Evolutionary conservation across 2,797 vertebrate species (phyloP).

Genomic region (Allobates femoralis): DNA sequence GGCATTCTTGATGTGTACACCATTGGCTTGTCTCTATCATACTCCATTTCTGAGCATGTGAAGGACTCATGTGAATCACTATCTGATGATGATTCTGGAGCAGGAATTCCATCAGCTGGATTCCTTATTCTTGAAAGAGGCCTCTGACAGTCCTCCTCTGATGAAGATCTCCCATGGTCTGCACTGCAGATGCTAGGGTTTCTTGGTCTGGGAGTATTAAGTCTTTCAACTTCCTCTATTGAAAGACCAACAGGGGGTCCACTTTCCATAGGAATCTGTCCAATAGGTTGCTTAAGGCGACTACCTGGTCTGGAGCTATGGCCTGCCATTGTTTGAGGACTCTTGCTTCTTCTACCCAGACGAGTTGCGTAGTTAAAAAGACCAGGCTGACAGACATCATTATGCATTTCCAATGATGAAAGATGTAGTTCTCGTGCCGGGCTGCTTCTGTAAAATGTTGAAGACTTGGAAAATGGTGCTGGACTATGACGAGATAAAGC

Average conservation of each 20-base stretch:
- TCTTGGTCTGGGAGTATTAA: slow-evolving; percentile 94
- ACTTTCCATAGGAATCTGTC: slow-evolving; percentile 89
- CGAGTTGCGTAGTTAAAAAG: slow-evolving; percentile 92
- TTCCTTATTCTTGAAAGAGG: slow-evolving; percentile 93
- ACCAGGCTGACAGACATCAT: slow-evolving; percentile 85
- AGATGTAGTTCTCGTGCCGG: slow-evolving; percentile 93
- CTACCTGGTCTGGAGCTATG: slow-evolving; percentile 89
- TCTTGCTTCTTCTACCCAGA: slow-evolving; percentile 94
- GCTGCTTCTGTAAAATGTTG: slow-evolving; percentile 91
- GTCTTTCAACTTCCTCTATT: slow-evolving; percentile 96
- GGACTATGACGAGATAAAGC: slow-evolving; percentile 93
- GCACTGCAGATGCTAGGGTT: slow-evolving; percentile 98
- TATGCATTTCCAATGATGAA: slow-evolving; percentile 86
- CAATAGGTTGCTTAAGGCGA: slow-evolving; percentile 91
- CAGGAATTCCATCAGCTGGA: slow-evolving; percentile 93
- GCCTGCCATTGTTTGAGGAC: slow-evolving; percentile 89
- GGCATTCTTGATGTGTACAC: slow-evolving; percentile 90
- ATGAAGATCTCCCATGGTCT: slow-evolving; percentile 94
- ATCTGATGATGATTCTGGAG: slow-evolving; percentile 94
- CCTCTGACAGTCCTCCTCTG: slow-evolving; percentile 92
- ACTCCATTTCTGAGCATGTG: slow-evolving; percentile 99
- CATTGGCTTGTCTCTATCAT: slow-evolving; percentile 90
- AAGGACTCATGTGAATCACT: slow-evolving; percentile 99
- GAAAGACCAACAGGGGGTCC: slow-evolving; percentile 93
- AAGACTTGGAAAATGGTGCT: slow-evolving; percentile 90